Conservation (phyloP, 2,888 invertebrate genomes). For the Erebia ligea region DNA sequence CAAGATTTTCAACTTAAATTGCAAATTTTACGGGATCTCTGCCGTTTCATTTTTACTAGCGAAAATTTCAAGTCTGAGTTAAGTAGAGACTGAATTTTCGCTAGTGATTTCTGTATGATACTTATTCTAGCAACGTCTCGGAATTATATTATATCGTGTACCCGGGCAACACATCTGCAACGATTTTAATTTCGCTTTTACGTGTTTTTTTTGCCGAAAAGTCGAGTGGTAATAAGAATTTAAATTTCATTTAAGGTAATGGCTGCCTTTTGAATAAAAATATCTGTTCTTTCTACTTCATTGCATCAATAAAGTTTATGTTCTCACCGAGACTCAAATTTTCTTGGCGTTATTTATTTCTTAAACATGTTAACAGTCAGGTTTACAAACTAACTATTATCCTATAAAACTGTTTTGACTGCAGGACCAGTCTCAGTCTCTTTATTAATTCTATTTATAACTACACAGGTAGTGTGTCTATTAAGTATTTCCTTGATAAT, state of each 20-base stretch:
- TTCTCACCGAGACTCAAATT: neutral
- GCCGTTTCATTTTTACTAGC: constrained; percentile 25
- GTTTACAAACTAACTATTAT: no score
- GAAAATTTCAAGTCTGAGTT: constrained; percentile 15
- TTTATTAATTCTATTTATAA: no score
- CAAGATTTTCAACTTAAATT: constrained; percentile 22
- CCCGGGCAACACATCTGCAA: neutral
- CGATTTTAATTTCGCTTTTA: constrained; percentile 18
- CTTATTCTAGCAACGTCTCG: constrained; percentile 11
- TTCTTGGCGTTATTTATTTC: neutral
- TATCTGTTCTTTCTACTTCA: constrained; percentile 1
- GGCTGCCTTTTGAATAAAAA: neutral
- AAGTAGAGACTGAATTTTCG: constrained; percentile 2
- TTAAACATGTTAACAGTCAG: neutral
- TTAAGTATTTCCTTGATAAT: no score
- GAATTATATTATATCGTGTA: constrained; percentile 8
- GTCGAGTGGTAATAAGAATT: neutral
- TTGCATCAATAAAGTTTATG: neutral
- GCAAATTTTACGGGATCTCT: constrained; percentile 14
- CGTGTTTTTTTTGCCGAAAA: neutral
- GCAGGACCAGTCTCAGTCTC: no score
- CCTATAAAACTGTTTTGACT: no score
- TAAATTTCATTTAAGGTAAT: constrained; percentile 9
- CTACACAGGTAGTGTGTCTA: no score
- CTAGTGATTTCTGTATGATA: constrained; percentile 13